Evolutionary conservation across 2,888 invertebrate genomes (phyloP), one percentile per base, ranked within the genome.

Genomic region (Pseudococcus jackbeardsleyi): DNA sequence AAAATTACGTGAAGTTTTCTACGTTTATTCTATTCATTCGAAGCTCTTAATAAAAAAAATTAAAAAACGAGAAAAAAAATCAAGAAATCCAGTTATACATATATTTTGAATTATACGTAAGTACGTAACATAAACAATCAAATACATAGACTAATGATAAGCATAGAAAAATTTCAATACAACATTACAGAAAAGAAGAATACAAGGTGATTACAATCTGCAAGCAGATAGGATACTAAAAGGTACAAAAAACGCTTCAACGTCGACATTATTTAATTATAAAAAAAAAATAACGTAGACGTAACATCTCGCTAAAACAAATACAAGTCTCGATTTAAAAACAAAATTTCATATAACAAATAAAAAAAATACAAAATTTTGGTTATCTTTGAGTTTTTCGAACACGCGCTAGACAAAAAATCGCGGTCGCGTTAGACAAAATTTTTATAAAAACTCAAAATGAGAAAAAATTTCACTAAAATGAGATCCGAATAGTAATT

Each of bases 321-420:
- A 6, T 22, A 22, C 26, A 42, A 72, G 72, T 72, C 39, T 72
- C 15, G 1, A 33, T 15, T 72, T 72, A 33, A 33, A 72, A 72
- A 72, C 26, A 15, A 72, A 72, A 33, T 72, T 72, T 33, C 33
- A 72, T 17, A 72, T 33, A 72, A 72, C 72, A 33, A 72, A 33
- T 72, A 72, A 72, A 72, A 72, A 72, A 72, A 72, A 33, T 72
- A 72, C 33, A 72, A 72, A 72, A 72, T 72, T 72, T 72, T 33
- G 72, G 72, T 72, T 72, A 72, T 72, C 8, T 33, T 72, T 33
- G 72, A 72, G 72, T 72, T 72, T 33, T 72, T 72, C 11, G 15
- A 19, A 68, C 68, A 68, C 68, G 26, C 26, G 26, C 26, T 33
- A 72, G 72, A 72, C 48, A 72, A 72, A 72, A 72, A 33, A 72